Conservation (phyloP, 2,797 vertebrate species). For the Octomys mimax region DNA sequence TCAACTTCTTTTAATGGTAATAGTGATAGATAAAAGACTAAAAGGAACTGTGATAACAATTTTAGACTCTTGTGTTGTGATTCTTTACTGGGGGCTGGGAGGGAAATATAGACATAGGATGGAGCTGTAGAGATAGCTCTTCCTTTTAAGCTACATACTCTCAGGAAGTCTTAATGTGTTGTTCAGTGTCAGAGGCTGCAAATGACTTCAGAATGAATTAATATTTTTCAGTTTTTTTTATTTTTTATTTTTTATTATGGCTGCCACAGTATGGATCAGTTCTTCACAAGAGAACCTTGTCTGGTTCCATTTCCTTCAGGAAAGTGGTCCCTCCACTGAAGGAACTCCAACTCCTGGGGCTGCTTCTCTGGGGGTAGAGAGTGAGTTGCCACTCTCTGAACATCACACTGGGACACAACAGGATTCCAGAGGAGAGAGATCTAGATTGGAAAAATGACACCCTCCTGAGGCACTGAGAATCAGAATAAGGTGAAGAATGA, state of each 20-base stretch:
- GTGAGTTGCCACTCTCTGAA: background rate
- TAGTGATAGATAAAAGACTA: background rate
- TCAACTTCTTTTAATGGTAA: background rate
- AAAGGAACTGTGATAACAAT: background rate
- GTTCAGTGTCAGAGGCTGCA: background rate
- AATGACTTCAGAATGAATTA: background rate
- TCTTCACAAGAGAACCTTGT: background rate
- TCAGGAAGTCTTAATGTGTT: background rate
- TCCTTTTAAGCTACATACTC: background rate
- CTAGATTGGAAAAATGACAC: background rate
- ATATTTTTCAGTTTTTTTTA: background rate
- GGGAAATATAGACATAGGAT: background rate
- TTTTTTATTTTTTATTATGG: background rate
- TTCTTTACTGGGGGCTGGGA: background rate
- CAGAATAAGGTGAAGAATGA: background rate
- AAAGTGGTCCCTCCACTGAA: background rate
- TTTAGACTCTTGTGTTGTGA: background rate
- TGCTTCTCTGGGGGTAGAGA: background rate
- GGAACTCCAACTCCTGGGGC: background rate
- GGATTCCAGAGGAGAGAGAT: background rate
- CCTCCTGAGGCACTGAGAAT: background rate
- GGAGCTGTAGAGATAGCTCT: background rate
- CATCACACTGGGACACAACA: background rate
- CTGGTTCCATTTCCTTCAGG: background rate
- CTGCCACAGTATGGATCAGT: background rate